Evolutionary conservation across 2,797 vertebrate species (phyloP), one percentile per base, ranked within the genome.

Genomic region (Stomatorhinus walkeri): DNA sequence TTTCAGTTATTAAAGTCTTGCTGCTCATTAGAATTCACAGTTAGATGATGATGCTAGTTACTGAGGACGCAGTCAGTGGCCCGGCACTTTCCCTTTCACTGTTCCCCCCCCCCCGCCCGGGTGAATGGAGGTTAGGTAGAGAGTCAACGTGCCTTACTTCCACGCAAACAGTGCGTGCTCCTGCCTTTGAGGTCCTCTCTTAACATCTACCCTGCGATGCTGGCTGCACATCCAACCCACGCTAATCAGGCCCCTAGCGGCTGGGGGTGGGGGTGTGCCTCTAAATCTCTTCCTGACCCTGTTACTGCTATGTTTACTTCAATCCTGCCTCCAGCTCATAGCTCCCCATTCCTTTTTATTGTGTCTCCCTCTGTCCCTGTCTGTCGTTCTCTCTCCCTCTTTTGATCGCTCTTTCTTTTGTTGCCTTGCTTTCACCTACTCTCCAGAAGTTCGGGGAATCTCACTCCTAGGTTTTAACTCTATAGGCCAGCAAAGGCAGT

Each of bases 211-310:
- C 94, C 93, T 95, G 90, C 91, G 91, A 94, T 94, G 94, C 93
- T 93, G 93, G 92, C 93, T 92, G 94, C 94, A 97, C 96, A 95
- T 93, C 96, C 96, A 93, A 92, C 92, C 91, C 91, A 76, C 94
- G 94, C 95, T 96, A 96, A 96, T 97, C 96, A 95, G 95, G 95
- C 95, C 95, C 95, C 96, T 94, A 92, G 94, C 94, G 95, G 93
- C 95, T 94, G 93, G 93, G 88, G 88, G 12, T 89, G 24, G 90
- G 88, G 88, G 90, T 88, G 89, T 48, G 79, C 43, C 46, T 28
- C 46, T 51, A 48, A 32, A 28, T 49, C 84, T 85, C 49, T 85
- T 52, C 84, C 24, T 85, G 49, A 85, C 49, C 49, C 46, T 85
- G 84, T 49, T 43, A n/a, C 16, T 43, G 32, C 10, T 51, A 56